These are phyloP conservation scores for Dendrolimus kikuchii DNA, from an alignment of 1,140 invertebrate species.

Conservation along the genomic window DNA sequence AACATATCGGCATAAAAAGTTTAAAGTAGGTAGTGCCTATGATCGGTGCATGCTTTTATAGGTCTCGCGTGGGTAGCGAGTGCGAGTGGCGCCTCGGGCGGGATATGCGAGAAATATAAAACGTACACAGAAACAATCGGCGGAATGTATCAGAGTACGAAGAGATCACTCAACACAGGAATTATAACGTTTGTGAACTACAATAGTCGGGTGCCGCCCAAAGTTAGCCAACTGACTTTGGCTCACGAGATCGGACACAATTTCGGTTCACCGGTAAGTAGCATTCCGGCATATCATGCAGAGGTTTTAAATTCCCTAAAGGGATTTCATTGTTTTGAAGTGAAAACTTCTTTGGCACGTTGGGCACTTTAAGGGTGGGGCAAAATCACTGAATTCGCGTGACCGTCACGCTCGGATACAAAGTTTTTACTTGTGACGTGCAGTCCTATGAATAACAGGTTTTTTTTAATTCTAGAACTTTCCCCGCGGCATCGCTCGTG, in stretches of 20 bases:
- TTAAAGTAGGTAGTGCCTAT: not conserved
- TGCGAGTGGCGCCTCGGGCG: conserved; percentile 95
- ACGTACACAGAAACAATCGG: conserved; percentile 96
- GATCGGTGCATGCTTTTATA: not conserved
- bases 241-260: conserved; percentile 99
- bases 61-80: conserved; percentile 99
- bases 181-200: conserved; percentile 99
- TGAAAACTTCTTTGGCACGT: too few species aligned
- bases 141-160: conserved; percentile 94
- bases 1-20: too few species aligned
- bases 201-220: conserved; percentile 95
- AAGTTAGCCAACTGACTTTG: conserved; percentile 97
- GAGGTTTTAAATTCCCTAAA: not conserved
- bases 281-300: too few species aligned
- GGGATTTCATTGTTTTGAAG: too few species aligned
- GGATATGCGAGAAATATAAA: conserved; percentile 99
- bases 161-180: conserved; percentile 96
- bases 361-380: too few species aligned
- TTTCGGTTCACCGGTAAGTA: conserved; percentile 94
- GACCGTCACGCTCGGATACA: too few species aligned
- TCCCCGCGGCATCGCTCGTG: too few species aligned
- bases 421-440: too few species aligned
- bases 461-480: too few species aligned
- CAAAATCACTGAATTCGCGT: too few species aligned
- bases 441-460: too few species aligned